Evolutionary conservation across 2,797 vertebrate genomes (phyloP).

Genomic region (Eutrigla gurnardus): DNA sequence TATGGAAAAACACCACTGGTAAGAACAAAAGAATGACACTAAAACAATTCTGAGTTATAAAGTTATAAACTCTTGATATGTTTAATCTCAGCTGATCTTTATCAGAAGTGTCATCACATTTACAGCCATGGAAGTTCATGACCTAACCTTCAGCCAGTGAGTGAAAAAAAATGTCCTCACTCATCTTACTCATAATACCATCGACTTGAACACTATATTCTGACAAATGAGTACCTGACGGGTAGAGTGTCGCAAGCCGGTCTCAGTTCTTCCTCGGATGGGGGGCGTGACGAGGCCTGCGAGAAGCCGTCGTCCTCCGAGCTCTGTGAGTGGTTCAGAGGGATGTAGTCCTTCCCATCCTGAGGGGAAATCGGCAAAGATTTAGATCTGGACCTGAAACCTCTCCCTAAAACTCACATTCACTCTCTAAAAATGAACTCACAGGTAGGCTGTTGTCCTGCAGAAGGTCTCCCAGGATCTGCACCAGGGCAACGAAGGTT

Average conservation of each 20-base stretch:
- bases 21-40: too few relatives aligned
- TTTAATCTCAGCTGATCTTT: too few relatives aligned
- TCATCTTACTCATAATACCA: too few relatives aligned
- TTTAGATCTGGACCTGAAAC: neutral
- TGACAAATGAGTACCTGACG: slow-evolving; percentile 81
- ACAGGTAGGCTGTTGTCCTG: slow-evolving; percentile 92
- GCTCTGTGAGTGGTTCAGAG: slow-evolving; percentile 90
- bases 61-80: too few relatives aligned
- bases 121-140: neutral
- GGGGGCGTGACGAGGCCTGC: slow-evolving; percentile 90
- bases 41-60: too few relatives aligned
- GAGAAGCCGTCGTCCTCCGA: slow-evolving; percentile 96
- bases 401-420: neutral
- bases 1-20: too few relatives aligned
- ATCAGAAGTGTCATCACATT: neutral
- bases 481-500: slow-evolving; percentile 92
- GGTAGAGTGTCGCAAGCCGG: slow-evolving; percentile 89
- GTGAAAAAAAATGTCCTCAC: too few relatives aligned
- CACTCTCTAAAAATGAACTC: slow-evolving; percentile 43
- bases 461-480: slow-evolving; percentile 94
- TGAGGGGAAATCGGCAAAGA: slow-evolving; percentile 47
- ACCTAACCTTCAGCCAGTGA: neutral
- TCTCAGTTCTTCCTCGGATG: slow-evolving; percentile 89
- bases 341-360: slow-evolving; percentile 91
- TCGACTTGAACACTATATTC: too few relatives aligned